phyloP scores from a whole-genome alignment of 2,113 vertebrate species.

The Cheilinus undulatus region DNA sequence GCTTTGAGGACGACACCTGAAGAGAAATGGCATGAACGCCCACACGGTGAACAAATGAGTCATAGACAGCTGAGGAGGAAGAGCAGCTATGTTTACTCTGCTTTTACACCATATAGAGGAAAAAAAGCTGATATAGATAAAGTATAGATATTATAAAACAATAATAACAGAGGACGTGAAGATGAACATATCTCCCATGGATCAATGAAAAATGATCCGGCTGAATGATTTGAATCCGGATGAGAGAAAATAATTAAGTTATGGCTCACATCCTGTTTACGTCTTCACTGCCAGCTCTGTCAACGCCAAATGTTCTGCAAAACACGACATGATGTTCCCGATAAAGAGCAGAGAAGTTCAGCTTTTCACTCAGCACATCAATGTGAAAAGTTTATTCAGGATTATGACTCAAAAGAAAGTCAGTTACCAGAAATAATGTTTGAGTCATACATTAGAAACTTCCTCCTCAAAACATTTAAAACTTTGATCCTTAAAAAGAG shows the following conservation, averaged over 20 bases:
- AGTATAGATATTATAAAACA: neutral
- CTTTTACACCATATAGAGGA: neutral
- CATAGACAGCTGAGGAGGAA: neutral
- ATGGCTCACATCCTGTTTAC: conserved; percentile 18
- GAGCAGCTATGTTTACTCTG: neutral
- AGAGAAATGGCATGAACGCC: neutral
- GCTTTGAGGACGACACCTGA: conserved; percentile 2
- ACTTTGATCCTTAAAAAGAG: neutral
- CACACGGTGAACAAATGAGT: neutral
- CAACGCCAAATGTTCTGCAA: conserved; percentile 17
- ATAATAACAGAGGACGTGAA: too few species aligned
- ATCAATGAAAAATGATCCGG: neutral
- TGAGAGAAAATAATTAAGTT: neutral
- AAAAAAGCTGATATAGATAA: neutral
- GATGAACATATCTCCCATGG: neutral
- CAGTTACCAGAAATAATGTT: neutral
- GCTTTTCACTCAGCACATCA: neutral
- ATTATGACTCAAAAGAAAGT: neutral
- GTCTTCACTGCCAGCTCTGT: conserved; percentile 2
- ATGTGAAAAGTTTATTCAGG: neutral
- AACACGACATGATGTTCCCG: conserved; percentile 11
- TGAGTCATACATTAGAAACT: neutral
- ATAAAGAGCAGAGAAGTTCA: neutral
- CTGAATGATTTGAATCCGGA: neutral
- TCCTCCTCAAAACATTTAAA: neutral